These are phyloP conservation scores for Spodoptera frugiperda DNA, from an alignment of 1,140 invertebrate species.

Conservation along the genomic window DNA sequence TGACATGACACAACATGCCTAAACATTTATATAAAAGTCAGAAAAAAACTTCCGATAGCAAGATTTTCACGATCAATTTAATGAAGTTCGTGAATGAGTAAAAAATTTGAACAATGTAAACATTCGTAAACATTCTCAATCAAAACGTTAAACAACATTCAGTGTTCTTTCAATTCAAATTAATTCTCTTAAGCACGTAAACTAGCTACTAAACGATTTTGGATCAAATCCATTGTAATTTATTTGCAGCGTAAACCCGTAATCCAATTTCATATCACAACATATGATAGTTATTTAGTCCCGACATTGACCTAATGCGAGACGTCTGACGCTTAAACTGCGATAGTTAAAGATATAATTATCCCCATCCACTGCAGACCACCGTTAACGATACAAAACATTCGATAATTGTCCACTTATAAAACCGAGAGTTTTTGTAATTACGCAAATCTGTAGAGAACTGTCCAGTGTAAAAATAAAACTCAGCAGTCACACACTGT, in stretches of 20 bases:
- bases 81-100: too few relatives aligned
- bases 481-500: constrained; percentile 68
- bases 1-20: too few relatives aligned
- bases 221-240: too few relatives aligned
- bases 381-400: constrained; percentile 52
- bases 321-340: constrained; percentile 40
- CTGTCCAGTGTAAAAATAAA: constrained; percentile 78
- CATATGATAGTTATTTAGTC: constrained; percentile 5
- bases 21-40: too few relatives aligned
- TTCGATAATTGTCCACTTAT: constrained; percentile 56
- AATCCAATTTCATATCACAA: not conserved
- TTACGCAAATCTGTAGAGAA: constrained; percentile 75
- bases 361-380: constrained; percentile 8
- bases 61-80: too few relatives aligned
- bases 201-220: too few relatives aligned
- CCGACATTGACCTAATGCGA: constrained; percentile 59
- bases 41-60: too few relatives aligned
- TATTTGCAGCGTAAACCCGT: constrained; percentile 9
- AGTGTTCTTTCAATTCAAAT: too few relatives aligned
- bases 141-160: too few relatives aligned
- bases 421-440: constrained; percentile 54
- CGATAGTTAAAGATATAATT: constrained; percentile 43
- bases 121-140: too few relatives aligned
- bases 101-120: too few relatives aligned
- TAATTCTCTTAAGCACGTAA: too few relatives aligned